Evolutionary conservation across 2,797 vertebrate genomes (phyloP), one percentile per base, ranked within the genome.

Genomic region (Sebastes oblongus): DNA sequence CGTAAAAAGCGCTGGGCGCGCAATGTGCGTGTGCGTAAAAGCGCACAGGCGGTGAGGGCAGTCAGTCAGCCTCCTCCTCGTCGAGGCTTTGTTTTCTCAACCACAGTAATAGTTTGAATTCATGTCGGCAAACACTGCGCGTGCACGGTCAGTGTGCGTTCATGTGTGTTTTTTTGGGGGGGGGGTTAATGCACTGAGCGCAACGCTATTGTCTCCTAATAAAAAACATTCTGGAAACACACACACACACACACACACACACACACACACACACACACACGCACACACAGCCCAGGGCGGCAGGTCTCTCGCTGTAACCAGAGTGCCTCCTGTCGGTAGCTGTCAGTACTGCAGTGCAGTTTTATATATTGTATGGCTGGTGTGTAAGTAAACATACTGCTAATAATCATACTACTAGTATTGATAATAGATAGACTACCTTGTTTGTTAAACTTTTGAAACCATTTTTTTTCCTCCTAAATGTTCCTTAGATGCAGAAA

Each of bases 81-180:
- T 5, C 12, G 36, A 39, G 71, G 81, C 81, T 90, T 92, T 92
- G 90, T 92, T 93, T 92, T 83, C 81, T 83, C 88, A 72, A 39
- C 81, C 68, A 86, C 90, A 66, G 59, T 89, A 89, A 86, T 59
- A 71, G 86, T 87, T 86, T 72, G 86, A 85, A 66, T 76, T 72
- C 81, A 75, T 91, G 86, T 92, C 80, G 80, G 90, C 88, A 92
- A 93, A 94, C 92, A 91, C 60, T 6, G 88, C 77, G 80, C 74
- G 82, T 68, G 85, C 89, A n/a, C 87, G 76, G 13, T 20, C 66
- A 0, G 3, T 61, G 81, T 58, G 78, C 39, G 80, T 13, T n/a
- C 56, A 34, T 65, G 82, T 55, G 83, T 72, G 79, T 52, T 54
- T 42, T 32, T 5, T 8, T 32, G 10, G 16, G 27, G 27, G 29